A percentile compares a stretch with the other conserved stretches of the same genome.
phyloP scores from a whole-genome alignment of 2,797 vertebrate genomes.

The Eulemur rubriventer region DNA sequence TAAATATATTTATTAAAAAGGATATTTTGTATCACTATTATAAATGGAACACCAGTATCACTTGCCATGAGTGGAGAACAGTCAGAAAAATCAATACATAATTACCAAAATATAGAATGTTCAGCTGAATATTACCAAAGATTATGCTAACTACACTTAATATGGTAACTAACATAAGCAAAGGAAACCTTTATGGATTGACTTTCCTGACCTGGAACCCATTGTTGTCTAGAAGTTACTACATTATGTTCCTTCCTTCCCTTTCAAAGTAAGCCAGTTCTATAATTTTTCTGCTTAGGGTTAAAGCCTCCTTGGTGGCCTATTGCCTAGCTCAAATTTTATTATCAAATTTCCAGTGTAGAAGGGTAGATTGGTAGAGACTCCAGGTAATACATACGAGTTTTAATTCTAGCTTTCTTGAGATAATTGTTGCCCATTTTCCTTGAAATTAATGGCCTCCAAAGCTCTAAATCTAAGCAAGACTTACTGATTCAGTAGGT shows the following conservation, averaged over 20 bases:
- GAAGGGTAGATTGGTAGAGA: neutral
- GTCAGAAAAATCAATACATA: slow-evolving; percentile 48
- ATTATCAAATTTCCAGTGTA: slow-evolving; percentile 11
- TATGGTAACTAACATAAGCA: neutral
- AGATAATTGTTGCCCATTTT: slow-evolving; percentile 2
- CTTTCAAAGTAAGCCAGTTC: neutral
- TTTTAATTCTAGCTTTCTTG: slow-evolving; percentile 24
- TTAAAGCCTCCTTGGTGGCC: slow-evolving; percentile 15
- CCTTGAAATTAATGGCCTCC: neutral
- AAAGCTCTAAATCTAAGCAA: slow-evolving; percentile 19
- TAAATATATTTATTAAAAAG: neutral
- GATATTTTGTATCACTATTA: neutral
- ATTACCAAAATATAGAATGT: slow-evolving; percentile 22
- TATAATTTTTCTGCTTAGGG: neutral
- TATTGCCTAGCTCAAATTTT: neutral
- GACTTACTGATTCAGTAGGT: neutral
- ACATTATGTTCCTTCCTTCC: neutral
- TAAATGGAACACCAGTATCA: slow-evolving; percentile 27
- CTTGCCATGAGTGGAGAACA: neutral
- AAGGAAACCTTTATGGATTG: neutral
- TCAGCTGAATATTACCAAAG: neutral
- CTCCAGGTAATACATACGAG: neutral
- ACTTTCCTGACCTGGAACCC: neutral
- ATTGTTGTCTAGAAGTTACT: neutral
- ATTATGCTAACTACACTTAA: neutral